Evolutionary conservation across 2,888 invertebrate species (phyloP).

Genomic region (Meghimatium bilineatum): DNA sequence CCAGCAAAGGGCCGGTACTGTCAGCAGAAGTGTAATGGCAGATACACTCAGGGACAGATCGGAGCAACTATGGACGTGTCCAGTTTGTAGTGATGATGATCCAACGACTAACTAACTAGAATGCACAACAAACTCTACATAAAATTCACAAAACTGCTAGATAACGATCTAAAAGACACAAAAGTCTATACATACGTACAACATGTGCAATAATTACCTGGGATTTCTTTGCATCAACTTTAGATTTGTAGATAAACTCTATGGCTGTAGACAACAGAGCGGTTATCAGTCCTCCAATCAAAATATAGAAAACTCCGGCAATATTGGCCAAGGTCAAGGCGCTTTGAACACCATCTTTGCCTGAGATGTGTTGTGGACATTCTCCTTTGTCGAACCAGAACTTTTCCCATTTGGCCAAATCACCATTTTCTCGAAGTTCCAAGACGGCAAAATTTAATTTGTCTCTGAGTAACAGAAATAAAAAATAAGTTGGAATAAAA

Average conservation of each 20-base stretch:
- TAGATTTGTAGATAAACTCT: conserved; percentile 93
- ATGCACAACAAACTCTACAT: too few relatives aligned
- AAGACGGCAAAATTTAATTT: conserved; percentile 90
- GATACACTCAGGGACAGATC: too few relatives aligned
- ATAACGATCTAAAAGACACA: too few relatives aligned
- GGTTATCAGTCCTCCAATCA: conserved; percentile 93
- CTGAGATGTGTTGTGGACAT: conserved; percentile 65
- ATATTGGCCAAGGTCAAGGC: conserved; percentile 95
- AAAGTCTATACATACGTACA: too few relatives aligned
- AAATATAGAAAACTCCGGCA: conserved; percentile 98
- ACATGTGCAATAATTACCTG: too few relatives aligned
- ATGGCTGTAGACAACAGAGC: conserved; percentile 93
- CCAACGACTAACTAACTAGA: too few relatives aligned
- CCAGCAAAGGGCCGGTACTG: too few relatives aligned
- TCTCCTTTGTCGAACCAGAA: conserved; percentile 89
- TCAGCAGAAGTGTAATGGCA: too few relatives aligned
- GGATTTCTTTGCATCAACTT: conserved; percentile 72
- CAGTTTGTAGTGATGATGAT: too few relatives aligned
- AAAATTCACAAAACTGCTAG: too few relatives aligned
- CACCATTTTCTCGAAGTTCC: conserved; percentile 91
- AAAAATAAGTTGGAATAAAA: too few relatives aligned
- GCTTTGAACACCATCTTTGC: conserved; percentile 79
- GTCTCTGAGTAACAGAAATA: not conserved
- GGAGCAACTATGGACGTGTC: too few relatives aligned
- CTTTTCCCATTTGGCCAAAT: conserved; percentile 90